A percentile compares a stretch with the other conserved stretches of the same genome.
Conservation (phyloP, 2,797 vertebrate species). For the Menidia menidia region DNA sequence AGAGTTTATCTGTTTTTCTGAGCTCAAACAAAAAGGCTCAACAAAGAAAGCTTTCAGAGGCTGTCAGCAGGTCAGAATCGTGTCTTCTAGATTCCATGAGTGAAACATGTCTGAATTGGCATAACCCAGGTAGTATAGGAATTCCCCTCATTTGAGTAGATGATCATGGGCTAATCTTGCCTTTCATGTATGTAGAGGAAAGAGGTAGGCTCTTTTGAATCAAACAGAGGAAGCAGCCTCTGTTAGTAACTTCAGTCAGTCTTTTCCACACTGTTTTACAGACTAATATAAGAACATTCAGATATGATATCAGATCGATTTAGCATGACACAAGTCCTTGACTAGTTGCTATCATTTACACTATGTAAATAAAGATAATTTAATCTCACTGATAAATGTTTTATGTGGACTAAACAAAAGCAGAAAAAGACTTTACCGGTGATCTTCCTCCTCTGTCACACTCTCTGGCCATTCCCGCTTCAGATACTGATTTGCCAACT, state of each 20-base stretch:
- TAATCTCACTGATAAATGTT: too few species aligned
- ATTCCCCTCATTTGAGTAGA: not conserved
- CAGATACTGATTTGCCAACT: constrained; percentile 94
- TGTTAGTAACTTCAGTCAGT: not conserved
- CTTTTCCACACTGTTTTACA: too few species aligned
- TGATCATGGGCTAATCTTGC: not conserved
- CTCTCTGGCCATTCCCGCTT: constrained; percentile 94
- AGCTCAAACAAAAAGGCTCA: not conserved
- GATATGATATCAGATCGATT: too few species aligned
- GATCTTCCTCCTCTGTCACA: constrained; percentile 87
- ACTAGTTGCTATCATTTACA: too few species aligned
- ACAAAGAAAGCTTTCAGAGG: not conserved
- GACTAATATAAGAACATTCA: too few species aligned
- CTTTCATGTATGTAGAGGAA: not conserved
- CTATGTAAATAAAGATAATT: too few species aligned
- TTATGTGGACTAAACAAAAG: too few species aligned
- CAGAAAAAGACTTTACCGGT: constrained; percentile 81
- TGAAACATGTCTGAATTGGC: not conserved
- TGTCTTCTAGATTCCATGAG: not conserved
- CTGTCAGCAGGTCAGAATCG: not conserved
- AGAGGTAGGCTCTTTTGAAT: not conserved
- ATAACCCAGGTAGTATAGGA: not conserved
- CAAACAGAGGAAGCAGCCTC: not conserved
- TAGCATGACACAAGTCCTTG: too few species aligned
- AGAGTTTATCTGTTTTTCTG: too few species aligned